Evolutionary conservation across 2,797 vertebrate genomes (phyloP).

Genomic region (Scolopax bukidnonensis): DNA sequence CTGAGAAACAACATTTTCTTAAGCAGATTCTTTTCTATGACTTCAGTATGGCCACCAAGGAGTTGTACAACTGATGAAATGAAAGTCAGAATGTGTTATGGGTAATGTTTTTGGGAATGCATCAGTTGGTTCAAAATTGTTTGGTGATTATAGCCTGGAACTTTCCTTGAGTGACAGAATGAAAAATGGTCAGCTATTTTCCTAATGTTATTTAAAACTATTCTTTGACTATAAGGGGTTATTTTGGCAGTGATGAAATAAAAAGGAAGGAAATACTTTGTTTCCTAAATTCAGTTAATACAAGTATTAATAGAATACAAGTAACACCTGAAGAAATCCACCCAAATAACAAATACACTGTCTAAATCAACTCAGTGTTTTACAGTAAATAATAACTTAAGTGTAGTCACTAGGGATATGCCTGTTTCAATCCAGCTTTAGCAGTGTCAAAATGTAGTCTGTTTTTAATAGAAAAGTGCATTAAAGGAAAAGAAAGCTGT

Average conservation of each 20-base stretch:
- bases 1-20: neutral
- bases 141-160: neutral
- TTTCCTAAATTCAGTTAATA: neutral
- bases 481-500: constrained; percentile 39
- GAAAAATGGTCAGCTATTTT: neutral
- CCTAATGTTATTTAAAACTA: neutral
- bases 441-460: neutral
- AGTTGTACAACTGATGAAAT: neutral
- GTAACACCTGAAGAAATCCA: neutral
- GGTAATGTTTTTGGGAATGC: neutral
- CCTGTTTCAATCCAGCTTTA: neutral
- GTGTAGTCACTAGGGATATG: neutral
- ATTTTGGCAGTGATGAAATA: neutral
- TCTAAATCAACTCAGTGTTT: constrained; percentile 8
- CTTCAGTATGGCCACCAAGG: neutral
- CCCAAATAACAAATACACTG: neutral
- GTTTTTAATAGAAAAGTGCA: neutral
- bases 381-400: neutral
- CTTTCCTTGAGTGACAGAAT: neutral
- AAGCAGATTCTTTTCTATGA: neutral
- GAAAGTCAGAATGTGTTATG: neutral
- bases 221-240: neutral
- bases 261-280: constrained; percentile 3
- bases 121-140: neutral
- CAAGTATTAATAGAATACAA: neutral